phyloP scores from a whole-genome alignment of 2,113 vertebrate species.

The Nothocercus julius region DNA sequence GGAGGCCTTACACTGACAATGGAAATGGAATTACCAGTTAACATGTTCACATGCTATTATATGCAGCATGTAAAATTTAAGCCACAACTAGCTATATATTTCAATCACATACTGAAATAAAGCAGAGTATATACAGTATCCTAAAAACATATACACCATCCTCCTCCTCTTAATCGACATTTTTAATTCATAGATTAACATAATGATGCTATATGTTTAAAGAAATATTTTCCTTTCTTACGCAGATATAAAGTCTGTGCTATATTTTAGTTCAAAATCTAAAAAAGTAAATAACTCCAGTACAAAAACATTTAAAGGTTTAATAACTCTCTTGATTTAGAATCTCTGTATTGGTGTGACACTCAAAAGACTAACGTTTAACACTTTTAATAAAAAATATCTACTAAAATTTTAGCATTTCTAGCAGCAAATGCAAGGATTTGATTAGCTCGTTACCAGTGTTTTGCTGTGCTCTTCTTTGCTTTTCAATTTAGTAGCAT shows the following conservation, averaged over 20 bases:
- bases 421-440: not conserved
- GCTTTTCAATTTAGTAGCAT: not conserved
- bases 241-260: not conserved
- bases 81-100: not conserved
- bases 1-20: not conserved
- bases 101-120: not conserved
- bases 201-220: not conserved
- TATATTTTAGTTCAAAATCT: not conserved
- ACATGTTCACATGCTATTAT: not conserved
- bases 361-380: not conserved
- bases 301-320: not conserved
- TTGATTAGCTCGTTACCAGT: not conserved
- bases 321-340: not conserved
- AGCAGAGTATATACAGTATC: not conserved
- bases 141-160: not conserved
- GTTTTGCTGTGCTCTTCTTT: not conserved
- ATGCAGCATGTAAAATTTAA: not conserved
- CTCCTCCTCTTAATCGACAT: slow-evolving; percentile 3
- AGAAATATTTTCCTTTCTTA: not conserved
- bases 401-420: not conserved
- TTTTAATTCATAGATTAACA: slow-evolving; percentile 51
- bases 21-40: not conserved
- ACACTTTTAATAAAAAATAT: not conserved
- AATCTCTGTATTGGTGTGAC: not conserved
- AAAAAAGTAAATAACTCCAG: not conserved